These are phyloP conservation scores for Leptodactylus fallax DNA, from an alignment of 2,797 vertebrate genomes.

Conservation along the genomic window DNA sequence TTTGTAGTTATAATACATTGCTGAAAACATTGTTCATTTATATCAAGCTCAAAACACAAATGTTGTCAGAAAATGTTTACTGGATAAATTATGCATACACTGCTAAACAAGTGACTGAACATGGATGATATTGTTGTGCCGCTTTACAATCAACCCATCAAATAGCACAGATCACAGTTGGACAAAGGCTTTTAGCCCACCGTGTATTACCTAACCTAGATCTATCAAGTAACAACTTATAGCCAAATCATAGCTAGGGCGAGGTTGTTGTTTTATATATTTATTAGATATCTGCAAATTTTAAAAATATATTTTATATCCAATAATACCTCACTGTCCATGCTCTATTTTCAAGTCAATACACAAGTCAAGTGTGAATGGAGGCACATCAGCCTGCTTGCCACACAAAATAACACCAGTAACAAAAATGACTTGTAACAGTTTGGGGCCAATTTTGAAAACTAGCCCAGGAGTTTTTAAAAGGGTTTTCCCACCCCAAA, in stretches of 20 bases:
- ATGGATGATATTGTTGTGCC: background rate
- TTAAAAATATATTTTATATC: too few relatives aligned
- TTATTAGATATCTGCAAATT: background rate
- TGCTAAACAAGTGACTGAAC: background rate
- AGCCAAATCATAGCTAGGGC: background rate
- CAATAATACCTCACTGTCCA: too few relatives aligned
- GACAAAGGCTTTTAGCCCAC: background rate
- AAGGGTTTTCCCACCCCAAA: too few relatives aligned
- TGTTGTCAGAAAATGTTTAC: background rate
- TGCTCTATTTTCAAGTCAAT: too few relatives aligned
- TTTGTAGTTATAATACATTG: slow-evolving; percentile 1
- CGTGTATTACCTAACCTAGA: background rate
- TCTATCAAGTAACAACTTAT: background rate
- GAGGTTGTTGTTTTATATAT: too few relatives aligned
- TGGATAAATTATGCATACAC: background rate
- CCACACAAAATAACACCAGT: too few relatives aligned
- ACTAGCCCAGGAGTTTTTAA: too few relatives aligned
- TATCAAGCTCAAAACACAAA: background rate
- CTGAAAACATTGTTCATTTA: background rate
- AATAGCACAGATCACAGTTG: background rate
- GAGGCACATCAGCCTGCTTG: too few relatives aligned
- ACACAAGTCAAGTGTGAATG: too few relatives aligned
- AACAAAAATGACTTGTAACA: too few relatives aligned
- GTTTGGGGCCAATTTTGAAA: too few relatives aligned
- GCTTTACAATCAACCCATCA: background rate